Base-by-base conservation (phyloP, 2,113 vertebrate species). In the Equus quagga region DNA sequence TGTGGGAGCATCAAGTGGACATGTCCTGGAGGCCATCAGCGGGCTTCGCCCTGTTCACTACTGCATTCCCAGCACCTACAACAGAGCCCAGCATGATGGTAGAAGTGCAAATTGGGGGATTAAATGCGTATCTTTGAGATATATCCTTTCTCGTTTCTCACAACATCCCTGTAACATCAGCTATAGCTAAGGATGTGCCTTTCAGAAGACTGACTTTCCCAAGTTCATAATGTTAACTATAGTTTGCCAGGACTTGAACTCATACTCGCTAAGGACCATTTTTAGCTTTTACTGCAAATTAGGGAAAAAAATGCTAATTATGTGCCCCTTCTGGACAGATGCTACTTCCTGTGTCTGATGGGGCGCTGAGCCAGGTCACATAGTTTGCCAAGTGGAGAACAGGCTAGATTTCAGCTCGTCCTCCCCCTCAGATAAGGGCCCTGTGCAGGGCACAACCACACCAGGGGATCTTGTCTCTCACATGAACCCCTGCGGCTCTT, bases 181-280 rank as follows among this genome's bases (percentile, higher is more conserved):
- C 64, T 79, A 5, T 23, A 72, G 24, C 11, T 58, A 46, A 65
- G 21, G n/a, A 62, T 60, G 11, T 56, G 17, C 5, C 13, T 87
- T 70, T 89, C 21, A 9, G 36, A 96, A 89, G 41, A 62, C 0
- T 76, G 23, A 41, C 60, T 97, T 69, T 56, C 17, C 84, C 44
- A 58, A 41, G 58, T 60, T 85, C 76, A 46, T n/a, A 2, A 0
- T 28, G 75, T 90, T 88, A 54, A 51, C 83, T 67, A 28, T 62
- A 24, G 95, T 89, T 72, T 83, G 51, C 17, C n/a, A 82, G 11
- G 44, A 88, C 21, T 56, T 84, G 51, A 96, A 90, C 41, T 54
- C 64, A 70, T 26, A 62, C 28, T 58, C 3, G 0, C 23, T 9
- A 24, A 84, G 56, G 49, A 6, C 54, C 26, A 56, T 65, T 91